Evolutionary conservation across 2,797 vertebrate genomes (phyloP), one percentile per base, ranked within the genome.

Genomic region (Ibycter americanus): DNA sequence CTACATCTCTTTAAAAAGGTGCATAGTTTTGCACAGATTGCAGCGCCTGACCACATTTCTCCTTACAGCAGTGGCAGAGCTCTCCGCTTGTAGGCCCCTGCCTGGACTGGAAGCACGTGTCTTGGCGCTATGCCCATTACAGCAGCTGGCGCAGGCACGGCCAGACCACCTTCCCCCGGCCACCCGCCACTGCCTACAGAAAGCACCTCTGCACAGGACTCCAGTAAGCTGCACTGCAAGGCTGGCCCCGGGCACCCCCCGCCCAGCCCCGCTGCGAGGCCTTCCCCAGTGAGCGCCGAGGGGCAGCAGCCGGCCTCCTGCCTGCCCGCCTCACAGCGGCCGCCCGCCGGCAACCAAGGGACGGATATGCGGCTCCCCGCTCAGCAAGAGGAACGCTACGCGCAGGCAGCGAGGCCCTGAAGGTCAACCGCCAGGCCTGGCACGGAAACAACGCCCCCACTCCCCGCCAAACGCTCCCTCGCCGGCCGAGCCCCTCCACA

Each of bases 391-490:
- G 29, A 11, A 12, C 12, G 4, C 26, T 3, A 5, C 15, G 3
- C 6, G 3, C 27, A 3, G 8, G 59, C n/a, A n/a, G 7, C 8
- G 4, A 7, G 1, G 5, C 32, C 7, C 32, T 5, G 15, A 21
- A 2, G 2, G 1, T 0, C 4, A 3, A 0, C 6, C 16, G 5
- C 3, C 1, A 38, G 9, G 21, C 51, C 2, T 13, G 8, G 9
- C 7, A 25, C 3, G 0, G 8, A 4, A 2, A 0, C 13, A 12
- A 0, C 22, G 15, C 1, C 3, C 8, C 27, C 6, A 1, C 15
- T 2, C 5, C 36, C 17, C 4, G 0, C 26, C 21, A 3, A 4
- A 4, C 5, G 4, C 9, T 3, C 19, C 4, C 14, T 1, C 6
- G 21, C 1, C 20, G 11, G 4, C 15, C 25, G 1, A 15, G 5